A percentile compares a stretch with the other conserved stretches of the same genome.
phyloP scores from a whole-genome alignment of 2,888 invertebrate species.

The Sphaeridia pumilis region DNA sequence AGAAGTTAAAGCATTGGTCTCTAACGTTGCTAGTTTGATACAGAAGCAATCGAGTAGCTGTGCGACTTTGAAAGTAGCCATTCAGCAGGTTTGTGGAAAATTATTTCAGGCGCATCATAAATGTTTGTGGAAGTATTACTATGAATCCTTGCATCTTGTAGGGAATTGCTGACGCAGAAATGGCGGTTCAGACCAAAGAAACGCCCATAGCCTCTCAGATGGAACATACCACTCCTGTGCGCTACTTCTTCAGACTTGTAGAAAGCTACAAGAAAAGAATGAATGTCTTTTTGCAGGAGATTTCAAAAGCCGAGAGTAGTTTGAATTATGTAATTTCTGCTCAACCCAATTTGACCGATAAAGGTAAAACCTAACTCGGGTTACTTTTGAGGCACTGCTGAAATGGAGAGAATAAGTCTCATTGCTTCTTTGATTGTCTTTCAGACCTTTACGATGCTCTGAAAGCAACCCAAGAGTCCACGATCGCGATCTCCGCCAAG shows the following conservation, averaged over 20 bases:
- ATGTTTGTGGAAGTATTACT: no score
- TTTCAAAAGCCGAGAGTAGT: constrained; percentile 13
- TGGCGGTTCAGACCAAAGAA: constrained; percentile 16
- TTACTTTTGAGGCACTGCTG: no score
- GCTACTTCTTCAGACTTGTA: constrained; percentile 9
- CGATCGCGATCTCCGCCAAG: constrained; percentile 14
- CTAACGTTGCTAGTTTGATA: constrained; percentile 11
- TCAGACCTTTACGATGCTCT: constrained; percentile 16
- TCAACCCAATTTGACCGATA: constrained; percentile 7
- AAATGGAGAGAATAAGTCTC: no score
- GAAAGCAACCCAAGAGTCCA: constrained; percentile 14
- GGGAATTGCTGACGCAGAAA: constrained; percentile 16
- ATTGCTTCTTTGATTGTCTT: no score
- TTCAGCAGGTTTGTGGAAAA: constrained; percentile 14
- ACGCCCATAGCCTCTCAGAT: constrained; percentile 12
- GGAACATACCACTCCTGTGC: constrained; percentile 10
- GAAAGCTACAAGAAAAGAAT: constrained; percentile 6
- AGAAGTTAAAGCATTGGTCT: constrained; percentile 9
- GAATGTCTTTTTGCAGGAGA: constrained; percentile 10
- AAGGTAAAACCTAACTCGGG: no score
- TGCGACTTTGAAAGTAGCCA: constrained; percentile 8
- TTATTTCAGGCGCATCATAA: no score
- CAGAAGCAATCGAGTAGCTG: constrained; percentile 13
- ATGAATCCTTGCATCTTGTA: neutral
- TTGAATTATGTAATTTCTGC: constrained; percentile 9